Base-by-base conservation (phyloP, 2,888 invertebrate genomes). In the Sinhomidia bicolor region DNA sequence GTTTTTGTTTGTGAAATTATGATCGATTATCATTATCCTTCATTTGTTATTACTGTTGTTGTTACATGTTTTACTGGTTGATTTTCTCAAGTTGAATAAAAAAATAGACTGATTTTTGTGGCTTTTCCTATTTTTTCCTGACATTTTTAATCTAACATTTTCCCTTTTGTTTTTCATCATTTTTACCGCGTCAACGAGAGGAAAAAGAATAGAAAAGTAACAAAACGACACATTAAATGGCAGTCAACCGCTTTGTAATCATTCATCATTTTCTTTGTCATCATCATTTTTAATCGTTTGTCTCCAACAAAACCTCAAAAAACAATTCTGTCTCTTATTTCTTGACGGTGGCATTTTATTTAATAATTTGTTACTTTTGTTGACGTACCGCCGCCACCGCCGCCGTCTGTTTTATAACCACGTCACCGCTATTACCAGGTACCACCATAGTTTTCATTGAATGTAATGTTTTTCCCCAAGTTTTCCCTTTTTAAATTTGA, bases 181-280 rank as follows among this genome's bases (percentile, higher is more conserved):
- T 23, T 68, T 44, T 74, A 44, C 44, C 74, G 51, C 47, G 29
- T 14, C 9, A 14, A n/a, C 4, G 26, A 29, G 9, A n/a, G 12
- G 26, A 62, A 4, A 26, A 26, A 62, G 0, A 7, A 17, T 1
- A 36, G 41, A 20, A 29, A 1, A 23, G 62, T 5, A 36, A 36
- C 36, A 36, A 3, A 36, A 36, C 36, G 9, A 71, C 41, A 71
- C 76, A 79, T 57, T 57, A 79, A 79, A 79, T 79, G 79, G 57
- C 57, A 79, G 29, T 32, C 57, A 47, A 54, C 79, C 57, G 79
- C 79, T 79, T 79, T 79, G 79, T 79, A 57, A 79, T 79, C 76
- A 76, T 76, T 29, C 29, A 76, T 76, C 76, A 71, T 71, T 71
- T 76, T 76, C 76, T 51, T 76, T 76, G 76, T 76, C 76, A 29